These are phyloP conservation scores for Unio pictorum DNA, from an alignment of 2,888 invertebrate species.

Conservation along the genomic window DNA sequence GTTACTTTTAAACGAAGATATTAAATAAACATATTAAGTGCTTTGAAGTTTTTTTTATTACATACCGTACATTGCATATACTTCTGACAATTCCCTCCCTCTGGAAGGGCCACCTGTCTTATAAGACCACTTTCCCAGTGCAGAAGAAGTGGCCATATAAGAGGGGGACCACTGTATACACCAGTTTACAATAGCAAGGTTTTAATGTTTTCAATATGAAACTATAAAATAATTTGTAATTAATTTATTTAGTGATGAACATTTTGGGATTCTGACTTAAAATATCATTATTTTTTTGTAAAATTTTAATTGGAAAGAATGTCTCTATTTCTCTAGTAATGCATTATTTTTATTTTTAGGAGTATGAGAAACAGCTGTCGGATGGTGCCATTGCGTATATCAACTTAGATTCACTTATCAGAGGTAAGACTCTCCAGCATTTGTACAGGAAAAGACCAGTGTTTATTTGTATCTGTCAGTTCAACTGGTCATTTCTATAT, in stretches of 20 bases:
- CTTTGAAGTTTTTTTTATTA: too few species aligned
- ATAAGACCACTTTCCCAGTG: too few species aligned
- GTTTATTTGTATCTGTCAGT: too few species aligned
- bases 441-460: neutral
- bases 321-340: neutral
- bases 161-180: too few species aligned
- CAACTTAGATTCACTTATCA: constrained; percentile 70
- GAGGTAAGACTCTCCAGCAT: constrained; percentile 45
- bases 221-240: neutral
- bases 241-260: neutral
- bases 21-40: too few species aligned
- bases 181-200: too few species aligned
- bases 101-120: too few species aligned
- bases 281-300: neutral
- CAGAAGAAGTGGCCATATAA: too few species aligned
- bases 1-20: too few species aligned
- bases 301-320: neutral
- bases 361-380: constrained; percentile 60
- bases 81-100: too few species aligned
- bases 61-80: too few species aligned
- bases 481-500: too few species aligned
- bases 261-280: neutral
- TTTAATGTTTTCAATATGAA: neutral
- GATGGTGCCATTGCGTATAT: constrained; percentile 72
- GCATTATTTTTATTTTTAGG: constrained; percentile 35